phyloP scores from a whole-genome alignment of 2,113 vertebrate genomes.

The Pundamilia nyererei region DNA sequence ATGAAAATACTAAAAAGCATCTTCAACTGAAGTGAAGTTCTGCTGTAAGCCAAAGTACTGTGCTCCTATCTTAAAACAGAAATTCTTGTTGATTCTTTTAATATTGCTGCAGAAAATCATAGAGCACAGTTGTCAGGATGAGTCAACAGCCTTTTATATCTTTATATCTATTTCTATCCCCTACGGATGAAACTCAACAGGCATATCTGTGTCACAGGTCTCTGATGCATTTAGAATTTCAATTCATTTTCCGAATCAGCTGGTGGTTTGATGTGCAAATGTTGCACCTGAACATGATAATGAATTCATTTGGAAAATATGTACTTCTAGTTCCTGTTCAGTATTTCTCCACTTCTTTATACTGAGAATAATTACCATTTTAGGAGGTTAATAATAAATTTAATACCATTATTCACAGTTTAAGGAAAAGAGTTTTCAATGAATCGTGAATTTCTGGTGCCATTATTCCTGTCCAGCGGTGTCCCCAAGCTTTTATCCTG shows the following conservation, averaged over 20 bases:
- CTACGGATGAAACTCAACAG: not conserved
- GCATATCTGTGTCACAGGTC: not conserved
- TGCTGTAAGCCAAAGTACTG: not conserved
- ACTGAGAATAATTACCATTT: not conserved
- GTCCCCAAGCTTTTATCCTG: not conserved
- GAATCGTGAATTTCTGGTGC: not conserved
- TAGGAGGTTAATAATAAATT: not conserved
- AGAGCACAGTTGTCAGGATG: not conserved
- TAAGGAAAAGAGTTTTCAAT: not conserved
- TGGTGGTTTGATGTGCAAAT: not conserved
- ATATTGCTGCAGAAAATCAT: not conserved
- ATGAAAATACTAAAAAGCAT: not conserved
- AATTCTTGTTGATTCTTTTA: not conserved
- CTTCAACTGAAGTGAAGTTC: not conserved
- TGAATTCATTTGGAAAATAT: not conserved
- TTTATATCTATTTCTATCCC: not conserved
- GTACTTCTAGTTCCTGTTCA: not conserved
- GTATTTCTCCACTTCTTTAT: not conserved
- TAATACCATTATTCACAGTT: not conserved
- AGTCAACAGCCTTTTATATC: not conserved
- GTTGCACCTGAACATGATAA: not conserved
- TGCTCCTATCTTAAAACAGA: not conserved
- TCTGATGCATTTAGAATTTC: not conserved
- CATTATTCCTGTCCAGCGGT: not conserved
- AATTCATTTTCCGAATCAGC: not conserved